These are phyloP conservation scores for Atractosteus spatula DNA, from an alignment of 2,113 vertebrate genomes.

Conservation along the genomic window DNA sequence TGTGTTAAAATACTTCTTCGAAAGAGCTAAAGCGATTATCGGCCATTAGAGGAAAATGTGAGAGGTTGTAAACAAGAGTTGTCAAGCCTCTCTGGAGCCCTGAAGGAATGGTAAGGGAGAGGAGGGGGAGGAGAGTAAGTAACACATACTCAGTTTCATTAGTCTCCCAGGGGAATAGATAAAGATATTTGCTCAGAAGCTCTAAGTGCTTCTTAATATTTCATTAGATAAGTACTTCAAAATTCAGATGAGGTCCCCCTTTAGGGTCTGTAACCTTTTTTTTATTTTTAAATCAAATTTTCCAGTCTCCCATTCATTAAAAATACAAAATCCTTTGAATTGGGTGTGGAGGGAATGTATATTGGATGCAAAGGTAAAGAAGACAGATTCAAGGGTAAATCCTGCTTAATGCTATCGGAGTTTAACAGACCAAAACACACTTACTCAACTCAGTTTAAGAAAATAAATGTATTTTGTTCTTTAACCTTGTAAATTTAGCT, in stretches of 20 bases:
- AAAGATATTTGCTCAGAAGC: slow-evolving; percentile 55
- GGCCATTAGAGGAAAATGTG: slow-evolving; percentile 38
- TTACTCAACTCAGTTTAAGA: too few species aligned
- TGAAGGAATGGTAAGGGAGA: slow-evolving; percentile 18
- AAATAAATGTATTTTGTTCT: too few species aligned
- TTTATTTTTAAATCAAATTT: slow-evolving; percentile 39
- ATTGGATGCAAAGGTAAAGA: too few species aligned
- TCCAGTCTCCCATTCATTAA: slow-evolving; percentile 28
- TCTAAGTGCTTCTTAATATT: slow-evolving; percentile 56
- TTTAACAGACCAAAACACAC: too few species aligned
- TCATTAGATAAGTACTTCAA: slow-evolving; percentile 38
- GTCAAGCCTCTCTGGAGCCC: not conserved
- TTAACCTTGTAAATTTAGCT: too few species aligned
- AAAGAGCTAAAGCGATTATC: slow-evolving; percentile 32
- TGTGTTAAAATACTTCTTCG: slow-evolving; percentile 29
- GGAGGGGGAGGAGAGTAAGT: slow-evolving; percentile 23
- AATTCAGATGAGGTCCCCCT: slow-evolving; percentile 36
- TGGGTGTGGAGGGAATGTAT: too few species aligned
- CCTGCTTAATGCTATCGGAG: too few species aligned
- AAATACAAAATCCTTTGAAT: not conserved
- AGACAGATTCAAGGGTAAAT: too few species aligned
- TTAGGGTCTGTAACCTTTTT: slow-evolving; percentile 39
- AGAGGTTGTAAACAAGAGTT: slow-evolving; percentile 24
- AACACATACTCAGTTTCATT: slow-evolving; percentile 43
- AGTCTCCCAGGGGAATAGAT: slow-evolving; percentile 25